Evolutionary conservation across 2,797 vertebrate species (phyloP), one percentile per base, ranked within the genome.

Genomic region (Paguma larvata): DNA sequence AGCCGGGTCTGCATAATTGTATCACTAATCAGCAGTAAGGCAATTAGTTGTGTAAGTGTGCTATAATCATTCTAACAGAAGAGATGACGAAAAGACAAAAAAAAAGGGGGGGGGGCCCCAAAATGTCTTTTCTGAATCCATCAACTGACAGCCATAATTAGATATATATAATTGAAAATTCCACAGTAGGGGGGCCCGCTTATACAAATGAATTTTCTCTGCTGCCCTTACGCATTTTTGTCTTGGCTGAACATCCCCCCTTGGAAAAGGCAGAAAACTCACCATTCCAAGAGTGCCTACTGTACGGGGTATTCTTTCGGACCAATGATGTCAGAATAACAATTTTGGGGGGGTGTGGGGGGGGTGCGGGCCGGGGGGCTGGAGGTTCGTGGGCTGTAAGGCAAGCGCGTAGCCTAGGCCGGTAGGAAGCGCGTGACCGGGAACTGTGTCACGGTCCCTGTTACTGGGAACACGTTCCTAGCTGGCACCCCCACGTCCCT

Each of bases 11-110:
- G 99, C 99, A 99, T 99, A 99, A 99, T 99, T 99, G 99, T 99
- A 99, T 99, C 99, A 99, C 99, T 99, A 99, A 99, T 99, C 99
- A 99, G 99, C 99, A 99, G 99, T 99, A 99, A 99, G 99, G 99
- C 99, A 99, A 99, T 99, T 99, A 99, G 99, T 99, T 99, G 99
- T 99, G 99, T 99, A 99, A 99, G 99, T 99, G 99, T 99, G 99
- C 99, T 99, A 99, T 99, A 99, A 99, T 99, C 99, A 99, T 99
- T 99, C 99, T 99, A 99, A 99, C 98, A 99, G 99, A 99, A 99
- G 99, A 99, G 99, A 99, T 99, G 99, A 99, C 99, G 98, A 99
- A 99, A 99, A 99, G 98, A 99, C 99, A 99, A 99, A 99, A 99
- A 98, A 99, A 98, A 98, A 98, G 99, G 98, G 99, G 98, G 99